Percentiles rank a stretch among this genome's conserved stretches.
Conservation (phyloP, 2,888 invertebrate species). For the Leptinotarsa juncta region DNA sequence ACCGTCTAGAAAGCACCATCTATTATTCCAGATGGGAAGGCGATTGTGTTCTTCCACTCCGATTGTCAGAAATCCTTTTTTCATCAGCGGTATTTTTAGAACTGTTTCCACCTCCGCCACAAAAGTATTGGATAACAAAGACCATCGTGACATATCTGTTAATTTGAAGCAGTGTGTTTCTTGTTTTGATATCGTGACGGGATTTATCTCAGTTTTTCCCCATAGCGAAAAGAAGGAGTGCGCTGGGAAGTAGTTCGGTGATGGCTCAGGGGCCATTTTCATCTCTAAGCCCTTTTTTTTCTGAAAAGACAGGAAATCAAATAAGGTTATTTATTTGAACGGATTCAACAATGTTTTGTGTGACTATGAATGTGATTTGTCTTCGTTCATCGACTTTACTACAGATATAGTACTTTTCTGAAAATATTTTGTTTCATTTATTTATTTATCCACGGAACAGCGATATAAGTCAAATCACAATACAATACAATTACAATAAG, state of each 20-base stretch:
- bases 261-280: not conserved
- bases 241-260: not conserved
- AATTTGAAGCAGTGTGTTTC: constrained; percentile 2
- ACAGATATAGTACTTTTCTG: too few relatives aligned
- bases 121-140: constrained; percentile 23
- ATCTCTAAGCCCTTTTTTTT: not conserved
- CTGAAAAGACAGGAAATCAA: not conserved
- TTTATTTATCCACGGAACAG: too few relatives aligned
- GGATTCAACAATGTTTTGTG: too few relatives aligned
- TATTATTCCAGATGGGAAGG: constrained; percentile 35
- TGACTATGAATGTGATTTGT: too few relatives aligned
- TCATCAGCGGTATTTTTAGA: constrained; percentile 22
- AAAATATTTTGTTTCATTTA: too few relatives aligned
- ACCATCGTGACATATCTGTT: constrained; percentile 15
- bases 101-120: constrained; percentile 22
- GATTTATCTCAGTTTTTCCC: constrained; percentile 27
- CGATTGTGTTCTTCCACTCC: constrained; percentile 28
- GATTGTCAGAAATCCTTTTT: constrained; percentile 31
- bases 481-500: too few relatives aligned
- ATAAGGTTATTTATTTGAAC: too few relatives aligned
- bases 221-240: constrained; percentile 25
- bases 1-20: constrained; percentile 39
- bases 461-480: too few relatives aligned
- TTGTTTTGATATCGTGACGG: not conserved
- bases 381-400: too few relatives aligned